Evolutionary conservation across 92 coral and sea anemone species (phyloP).

Genomic region (Porites divaricata): DNA sequence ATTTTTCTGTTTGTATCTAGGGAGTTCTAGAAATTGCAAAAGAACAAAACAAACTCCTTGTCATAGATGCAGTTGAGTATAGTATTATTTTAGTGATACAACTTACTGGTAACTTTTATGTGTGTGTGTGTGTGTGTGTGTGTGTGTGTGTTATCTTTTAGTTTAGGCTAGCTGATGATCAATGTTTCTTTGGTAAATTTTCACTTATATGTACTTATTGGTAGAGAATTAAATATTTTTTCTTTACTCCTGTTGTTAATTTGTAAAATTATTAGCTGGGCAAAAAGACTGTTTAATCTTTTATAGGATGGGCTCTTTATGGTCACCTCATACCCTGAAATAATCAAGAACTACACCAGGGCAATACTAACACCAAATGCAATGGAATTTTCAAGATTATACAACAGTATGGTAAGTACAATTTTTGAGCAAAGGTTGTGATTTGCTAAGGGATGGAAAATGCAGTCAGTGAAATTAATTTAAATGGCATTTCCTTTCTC

Average conservation of each 20-base stretch:
- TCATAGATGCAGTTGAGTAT: slow-evolving; percentile 88
- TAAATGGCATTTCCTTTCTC: too few relatives aligned
- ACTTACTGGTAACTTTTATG: background rate
- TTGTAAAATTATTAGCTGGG: too few relatives aligned
- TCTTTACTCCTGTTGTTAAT: too few relatives aligned
- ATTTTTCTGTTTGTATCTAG: slow-evolving; percentile 31
- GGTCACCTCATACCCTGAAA: slow-evolving; percentile 81
- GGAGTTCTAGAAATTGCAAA: slow-evolving; percentile 86
- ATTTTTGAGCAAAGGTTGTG: too few relatives aligned
- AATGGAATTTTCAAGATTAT: slow-evolving; percentile 91
- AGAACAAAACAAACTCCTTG: slow-evolving; percentile 81
- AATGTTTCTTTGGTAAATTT: too few relatives aligned
- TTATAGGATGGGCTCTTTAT: slow-evolving; percentile 90
- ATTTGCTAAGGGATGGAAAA: too few relatives aligned
- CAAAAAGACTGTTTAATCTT: background rate
- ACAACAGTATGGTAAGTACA: slow-evolving; percentile 74
- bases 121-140: too few relatives aligned
- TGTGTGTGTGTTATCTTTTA: too few relatives aligned
- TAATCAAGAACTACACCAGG: slow-evolving; percentile 78
- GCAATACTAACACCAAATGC: slow-evolving; percentile 92
- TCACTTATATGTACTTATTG: too few relatives aligned
- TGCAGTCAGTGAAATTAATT: too few relatives aligned
- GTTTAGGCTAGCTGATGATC: too few relatives aligned
- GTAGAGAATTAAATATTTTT: too few relatives aligned
- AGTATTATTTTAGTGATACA: background rate